phyloP scores from a whole-genome alignment of 2,113 vertebrate species.

The Galemys pyrenaicus region DNA sequence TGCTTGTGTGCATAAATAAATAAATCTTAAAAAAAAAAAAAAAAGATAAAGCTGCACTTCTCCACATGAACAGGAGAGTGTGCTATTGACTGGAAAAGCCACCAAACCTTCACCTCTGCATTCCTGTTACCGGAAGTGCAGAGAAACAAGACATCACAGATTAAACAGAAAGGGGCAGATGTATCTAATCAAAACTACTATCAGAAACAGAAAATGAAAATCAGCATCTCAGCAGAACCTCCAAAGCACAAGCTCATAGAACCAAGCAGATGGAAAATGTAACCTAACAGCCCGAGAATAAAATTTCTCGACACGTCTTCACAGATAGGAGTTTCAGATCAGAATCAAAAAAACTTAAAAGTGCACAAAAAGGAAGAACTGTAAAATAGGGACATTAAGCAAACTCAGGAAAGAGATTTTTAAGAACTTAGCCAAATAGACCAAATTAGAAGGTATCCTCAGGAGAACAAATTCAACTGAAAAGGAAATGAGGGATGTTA shows the following conservation, averaged over 20 bases:
- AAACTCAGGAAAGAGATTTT: neutral
- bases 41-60: neutral
- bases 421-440: neutral
- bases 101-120: neutral
- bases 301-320: neutral
- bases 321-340: neutral
- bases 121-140: neutral
- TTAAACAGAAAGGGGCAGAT: neutral
- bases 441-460: neutral
- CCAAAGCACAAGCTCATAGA: neutral
- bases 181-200: neutral
- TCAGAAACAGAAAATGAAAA: neutral
- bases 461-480: neutral
- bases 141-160: neutral
- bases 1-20: too few relatives aligned
- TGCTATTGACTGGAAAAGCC: neutral
- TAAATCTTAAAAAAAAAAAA: neutral
- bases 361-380: neutral
- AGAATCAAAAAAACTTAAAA: neutral
- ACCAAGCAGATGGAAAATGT: neutral
- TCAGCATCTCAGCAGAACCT: neutral
- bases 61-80: neutral
- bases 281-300: neutral
- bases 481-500: neutral
- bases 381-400: neutral